Base-by-base conservation (phyloP, 2,888 invertebrate genomes). In the Limenitis camilla region DNA sequence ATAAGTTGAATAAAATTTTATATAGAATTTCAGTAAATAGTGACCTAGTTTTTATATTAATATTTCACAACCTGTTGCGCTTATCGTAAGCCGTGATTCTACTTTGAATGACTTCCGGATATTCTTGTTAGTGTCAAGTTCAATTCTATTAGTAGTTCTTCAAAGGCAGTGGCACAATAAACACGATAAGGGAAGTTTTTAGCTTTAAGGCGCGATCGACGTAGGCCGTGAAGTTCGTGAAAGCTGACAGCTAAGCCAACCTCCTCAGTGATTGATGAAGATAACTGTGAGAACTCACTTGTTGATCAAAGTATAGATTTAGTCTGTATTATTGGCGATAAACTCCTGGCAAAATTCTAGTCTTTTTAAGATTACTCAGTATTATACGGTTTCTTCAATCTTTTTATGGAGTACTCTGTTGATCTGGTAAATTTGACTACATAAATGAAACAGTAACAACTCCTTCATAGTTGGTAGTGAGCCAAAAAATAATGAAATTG, bases 271-370 rank as follows among this genome's bases (percentile, higher is more conserved):
- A 59, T 59, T 58, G 58, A 61, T 65, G 69, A 71, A 67, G 69
- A 68, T 71, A 66, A 65, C 62, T 56, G 47, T 51, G 57, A 55
- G 59, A 57, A 59, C 62, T 55, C 68, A 77, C 76, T 75, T 77
- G 76, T 78, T 74, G 73, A 76, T 63, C 61, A 50, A 51, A 45
- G 38, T 38, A 39, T 32, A 28, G 35, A 46, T 45, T 29, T 42
- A 53, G 32, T 38, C 45, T 30, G 28, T 36, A 53, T 49, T 47
- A 53, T 35, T 30, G 31, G 27, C 35, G 30, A 5, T 45, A 31
- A 49, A 45, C 31, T 49, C 30, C 10, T 49, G 31, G 43, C 38
- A 36, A 10, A 38, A 38, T 29, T 27, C 5, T 6, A 2, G 31
- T 42, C 6, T 6, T 28, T 27, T 31, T 6, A 31, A 8, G n/a